Evolutionary conservation across 2,888 invertebrate species (phyloP), one percentile per base, ranked within the genome.

Genomic region (Limenitis camilla): DNA sequence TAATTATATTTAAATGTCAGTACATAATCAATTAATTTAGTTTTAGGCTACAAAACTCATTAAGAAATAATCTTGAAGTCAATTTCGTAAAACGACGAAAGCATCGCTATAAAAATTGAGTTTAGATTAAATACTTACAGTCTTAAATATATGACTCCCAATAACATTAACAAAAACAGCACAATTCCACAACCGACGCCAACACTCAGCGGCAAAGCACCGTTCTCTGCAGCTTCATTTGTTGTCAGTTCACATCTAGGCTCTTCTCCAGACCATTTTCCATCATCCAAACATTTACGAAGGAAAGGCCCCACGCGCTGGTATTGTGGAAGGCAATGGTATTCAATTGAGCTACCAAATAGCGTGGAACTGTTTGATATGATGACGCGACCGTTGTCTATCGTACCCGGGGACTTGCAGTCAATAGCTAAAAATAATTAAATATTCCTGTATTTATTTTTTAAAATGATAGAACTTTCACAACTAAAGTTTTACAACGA

Each of bases 331-430:
- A 96, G 78, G 71, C 97, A 97, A 71, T 96, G 96, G 75, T 96
- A 96, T 72, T 96, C 96, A 1, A 95, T 92, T 0, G 94, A 92
- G 49, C 95, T 94, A 31, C 94, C 94, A 73, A 93, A 97, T 0
- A 92, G 87, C 0, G 95, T 95, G 0, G 95, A 93, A 44, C 93
- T 92, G 70, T 97, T 96, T 53, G 95, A 92, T 33, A 95, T 91
- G 63, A 96, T 95, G 11, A 96, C 92, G 52, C 96, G 90, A 0
- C 96, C 96, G 71, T 96, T 96, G 59, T 95, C 94, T 44, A 96
- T 93, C 8, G 89, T 84, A 32, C 91, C 89, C 0, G 96, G 96
- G 48, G 93, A 90, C 52, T 92, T 92, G 77, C 96, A 97, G 69
- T 96, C 94, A 46, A 96, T 92, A 59, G 94, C 96, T 96, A 77